phyloP scores from a whole-genome alignment of 2,888 invertebrate genomes.

The Cynaeus angustus region DNA sequence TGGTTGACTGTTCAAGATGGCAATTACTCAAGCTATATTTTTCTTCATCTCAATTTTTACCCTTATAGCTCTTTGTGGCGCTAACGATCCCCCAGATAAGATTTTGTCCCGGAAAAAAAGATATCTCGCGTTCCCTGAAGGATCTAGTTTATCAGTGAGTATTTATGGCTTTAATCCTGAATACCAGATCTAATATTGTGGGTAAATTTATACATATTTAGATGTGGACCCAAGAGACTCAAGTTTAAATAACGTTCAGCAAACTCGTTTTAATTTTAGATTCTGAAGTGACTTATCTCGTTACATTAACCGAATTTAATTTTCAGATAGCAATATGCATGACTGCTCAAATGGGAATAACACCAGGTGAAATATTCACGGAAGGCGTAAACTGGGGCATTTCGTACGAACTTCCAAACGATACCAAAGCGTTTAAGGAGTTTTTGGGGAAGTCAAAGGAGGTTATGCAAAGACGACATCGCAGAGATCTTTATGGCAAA shows the following conservation, averaged over 20 bases:
- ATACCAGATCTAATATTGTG: not conserved
- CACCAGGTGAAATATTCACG: constrained; percentile 71
- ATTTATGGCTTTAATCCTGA: constrained; percentile 14
- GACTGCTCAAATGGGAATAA: constrained; percentile 73
- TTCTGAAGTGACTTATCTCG: constrained; percentile 12
- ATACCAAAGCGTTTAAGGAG: constrained; percentile 67
- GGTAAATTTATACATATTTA: not conserved
- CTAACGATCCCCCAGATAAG: constrained; percentile 54
- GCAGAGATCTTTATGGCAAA: constrained; percentile 81
- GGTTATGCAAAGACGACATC: constrained; percentile 75
- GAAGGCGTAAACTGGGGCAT: constrained; percentile 83
- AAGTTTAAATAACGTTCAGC: not conserved
- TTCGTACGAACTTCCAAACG: constrained; percentile 83
- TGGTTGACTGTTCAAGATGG: constrained; percentile 17
- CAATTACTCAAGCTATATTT: constrained; percentile 8
- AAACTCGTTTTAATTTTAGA: constrained; percentile 29
- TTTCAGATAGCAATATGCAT: constrained; percentile 75
- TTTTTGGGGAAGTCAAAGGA: constrained; percentile 66
- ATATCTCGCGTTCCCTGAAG: constrained; percentile 82
- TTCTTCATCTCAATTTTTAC: constrained; percentile 11
- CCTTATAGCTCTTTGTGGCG: not conserved
- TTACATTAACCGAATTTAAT: constrained; percentile 55
- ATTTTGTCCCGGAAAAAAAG: constrained; percentile 76
- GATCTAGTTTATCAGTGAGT: constrained; percentile 82
- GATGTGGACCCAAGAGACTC: not conserved